A percentile compares a stretch with the other conserved stretches of the same genome.
phyloP scores from a whole-genome alignment of 2,113 vertebrate species.

The Microcebus jonahi region DNA sequence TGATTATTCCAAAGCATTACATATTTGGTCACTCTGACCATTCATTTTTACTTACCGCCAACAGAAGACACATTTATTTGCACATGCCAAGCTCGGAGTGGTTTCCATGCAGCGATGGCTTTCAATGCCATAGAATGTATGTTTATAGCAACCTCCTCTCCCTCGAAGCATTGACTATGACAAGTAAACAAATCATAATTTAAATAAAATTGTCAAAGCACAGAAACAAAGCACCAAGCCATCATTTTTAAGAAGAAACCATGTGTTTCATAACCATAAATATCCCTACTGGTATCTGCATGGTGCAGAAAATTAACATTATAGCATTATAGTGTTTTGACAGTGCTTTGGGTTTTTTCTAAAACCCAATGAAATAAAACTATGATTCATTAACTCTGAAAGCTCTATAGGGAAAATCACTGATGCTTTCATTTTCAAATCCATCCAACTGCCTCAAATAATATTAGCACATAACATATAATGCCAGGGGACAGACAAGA shows the following conservation, averaged over 20 bases:
- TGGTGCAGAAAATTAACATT: background rate
- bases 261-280: background rate
- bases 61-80: constrained; percentile 98
- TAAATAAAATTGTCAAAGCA: background rate
- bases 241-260: background rate
- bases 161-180: constrained; percentile 95
- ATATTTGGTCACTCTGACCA: background rate
- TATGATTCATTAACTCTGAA: constrained; percentile 35
- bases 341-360: background rate
- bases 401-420: background rate
- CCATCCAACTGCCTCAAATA: background rate
- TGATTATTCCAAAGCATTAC: background rate
- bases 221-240: background rate
- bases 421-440: background rate
- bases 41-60: constrained; percentile 90
- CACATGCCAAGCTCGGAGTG: constrained; percentile 95
- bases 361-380: constrained; percentile 32
- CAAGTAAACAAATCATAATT: background rate
- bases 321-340: background rate
- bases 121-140: constrained; percentile 97
- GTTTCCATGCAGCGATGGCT: constrained; percentile 98
- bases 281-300: background rate
- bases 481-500: background rate
- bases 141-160: constrained; percentile 97
- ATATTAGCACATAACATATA: background rate